These are phyloP conservation scores for Cotesia vestalis DNA, from an alignment of 1,140 invertebrate species.

Conservation along the genomic window DNA sequence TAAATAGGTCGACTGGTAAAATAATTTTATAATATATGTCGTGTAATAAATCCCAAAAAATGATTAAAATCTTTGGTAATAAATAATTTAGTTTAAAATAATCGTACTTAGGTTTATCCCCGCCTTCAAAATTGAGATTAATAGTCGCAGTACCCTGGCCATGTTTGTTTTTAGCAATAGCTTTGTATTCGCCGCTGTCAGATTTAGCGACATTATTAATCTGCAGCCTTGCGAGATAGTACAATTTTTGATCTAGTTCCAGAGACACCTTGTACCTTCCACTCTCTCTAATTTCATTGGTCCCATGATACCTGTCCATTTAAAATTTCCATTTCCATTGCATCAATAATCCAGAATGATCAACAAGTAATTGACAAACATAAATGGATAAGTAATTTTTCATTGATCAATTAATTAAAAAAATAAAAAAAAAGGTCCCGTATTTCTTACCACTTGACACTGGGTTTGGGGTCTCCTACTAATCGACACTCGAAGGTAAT, in stretches of 20 bases:
- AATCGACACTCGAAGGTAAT: constrained; percentile 96
- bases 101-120: constrained; percentile 85
- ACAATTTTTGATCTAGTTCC: constrained; percentile 86
- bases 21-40: too few species aligned
- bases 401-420: too few species aligned
- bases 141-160: constrained; percentile 94
- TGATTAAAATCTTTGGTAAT: neutral
- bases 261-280: constrained; percentile 80
- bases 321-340: constrained; percentile 37
- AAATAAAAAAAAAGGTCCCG: constrained; percentile 13
- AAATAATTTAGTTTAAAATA: too few species aligned
- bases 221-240: constrained; percentile 86
- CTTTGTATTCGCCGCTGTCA: constrained; percentile 94
- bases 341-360: neutral
- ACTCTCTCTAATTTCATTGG: constrained; percentile 79
- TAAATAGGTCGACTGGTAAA: too few species aligned
- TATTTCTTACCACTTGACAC: constrained; percentile 85
- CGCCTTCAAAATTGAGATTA: constrained; percentile 93
- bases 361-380: constrained; percentile 22
- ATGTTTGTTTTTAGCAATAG: constrained; percentile 89
- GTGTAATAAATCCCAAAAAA: too few species aligned
- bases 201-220: constrained; percentile 82
- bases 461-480: constrained; percentile 92
- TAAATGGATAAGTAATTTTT: constrained; percentile 19
- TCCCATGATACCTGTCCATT: constrained; percentile 81